phyloP scores from a whole-genome alignment of 2,888 invertebrate species.

The Macrostomum cliftonense region DNA sequence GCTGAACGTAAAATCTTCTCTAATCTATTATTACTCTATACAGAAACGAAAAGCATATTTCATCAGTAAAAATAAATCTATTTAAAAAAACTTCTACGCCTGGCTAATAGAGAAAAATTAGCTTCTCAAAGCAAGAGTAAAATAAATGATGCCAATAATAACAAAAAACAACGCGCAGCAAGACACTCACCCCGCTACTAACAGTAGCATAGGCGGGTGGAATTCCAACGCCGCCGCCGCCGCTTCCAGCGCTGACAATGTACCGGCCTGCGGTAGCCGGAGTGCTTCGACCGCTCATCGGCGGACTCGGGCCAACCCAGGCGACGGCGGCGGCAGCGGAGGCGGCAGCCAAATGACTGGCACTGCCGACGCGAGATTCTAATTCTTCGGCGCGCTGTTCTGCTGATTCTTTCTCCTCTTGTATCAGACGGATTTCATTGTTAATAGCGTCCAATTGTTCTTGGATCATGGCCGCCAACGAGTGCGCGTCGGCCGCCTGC shows the following conservation, averaged over 20 bases:
- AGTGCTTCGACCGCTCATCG: conserved; percentile 67
- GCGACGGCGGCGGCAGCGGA: conserved; percentile 46
- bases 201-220: background rate
- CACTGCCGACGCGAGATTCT: conserved; percentile 66
- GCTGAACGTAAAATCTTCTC: no score
- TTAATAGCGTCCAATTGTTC: conserved; percentile 98
- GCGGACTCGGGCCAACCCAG: conserved; percentile 39
- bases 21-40: no score
- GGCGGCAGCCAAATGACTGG: background rate
- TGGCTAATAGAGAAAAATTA: no score
- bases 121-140: no score
- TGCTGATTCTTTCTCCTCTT: conserved; percentile 67
- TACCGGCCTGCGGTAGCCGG: conserved; percentile 36
- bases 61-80: no score
- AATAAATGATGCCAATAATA: no score
- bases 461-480: conserved; percentile 90
- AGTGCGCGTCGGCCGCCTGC: conserved; percentile 66
- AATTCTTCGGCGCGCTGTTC: conserved; percentile 90
- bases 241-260: background rate
- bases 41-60: no score
- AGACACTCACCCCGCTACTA: conserved; percentile 32
- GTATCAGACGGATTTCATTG: conserved; percentile 57
- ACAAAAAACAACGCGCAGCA: no score
- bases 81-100: no score
- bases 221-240: background rate